A percentile compares a stretch with the other conserved stretches of the same genome.
phyloP scores from a whole-genome alignment of 2,888 invertebrate species.

The Dendrolimus houi region DNA sequence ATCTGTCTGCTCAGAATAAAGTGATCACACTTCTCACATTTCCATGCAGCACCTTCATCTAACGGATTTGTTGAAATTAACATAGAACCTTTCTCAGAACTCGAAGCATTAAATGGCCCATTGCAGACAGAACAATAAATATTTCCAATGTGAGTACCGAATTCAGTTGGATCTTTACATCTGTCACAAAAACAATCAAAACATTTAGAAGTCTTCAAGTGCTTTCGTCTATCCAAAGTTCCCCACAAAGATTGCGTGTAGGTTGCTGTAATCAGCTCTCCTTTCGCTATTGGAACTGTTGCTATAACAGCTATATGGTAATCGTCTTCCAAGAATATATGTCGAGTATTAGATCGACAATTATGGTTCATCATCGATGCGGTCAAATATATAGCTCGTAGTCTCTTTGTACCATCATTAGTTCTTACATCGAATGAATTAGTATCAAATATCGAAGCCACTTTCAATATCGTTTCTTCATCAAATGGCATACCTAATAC shows the following conservation, averaged over 20 bases:
- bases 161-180: slow-evolving; percentile 82
- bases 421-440: slow-evolving; percentile 82
- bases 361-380: slow-evolving; percentile 84
- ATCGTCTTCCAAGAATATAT: slow-evolving; percentile 78
- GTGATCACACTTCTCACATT: slow-evolving; percentile 79
- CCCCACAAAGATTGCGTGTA: slow-evolving; percentile 84
- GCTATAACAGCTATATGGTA: slow-evolving; percentile 79
- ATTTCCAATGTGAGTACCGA: slow-evolving; percentile 79
- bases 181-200: slow-evolving; percentile 81
- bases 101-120: slow-evolving; percentile 42
- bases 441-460: slow-evolving; percentile 83
- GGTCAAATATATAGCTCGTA: slow-evolving; percentile 79
- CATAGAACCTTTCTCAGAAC: slow-evolving; percentile 50
- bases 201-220: slow-evolving; percentile 78
- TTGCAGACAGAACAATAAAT: slow-evolving; percentile 80
- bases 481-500: slow-evolving; percentile 72
- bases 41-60: slow-evolving; percentile 77
- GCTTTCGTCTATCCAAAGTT: slow-evolving; percentile 79
- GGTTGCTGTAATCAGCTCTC: slow-evolving; percentile 79
- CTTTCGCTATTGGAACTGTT: slow-evolving; percentile 80
- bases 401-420: slow-evolving; percentile 59
- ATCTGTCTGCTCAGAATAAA: slow-evolving; percentile 76
- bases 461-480: slow-evolving; percentile 76
- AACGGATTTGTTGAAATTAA: slow-evolving; percentile 78
- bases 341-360: slow-evolving; percentile 83